A percentile compares a stretch with the other conserved stretches of the same genome.
phyloP scores from a whole-genome alignment of 2,797 vertebrate genomes.

The Hapalemur alaotrensis region DNA sequence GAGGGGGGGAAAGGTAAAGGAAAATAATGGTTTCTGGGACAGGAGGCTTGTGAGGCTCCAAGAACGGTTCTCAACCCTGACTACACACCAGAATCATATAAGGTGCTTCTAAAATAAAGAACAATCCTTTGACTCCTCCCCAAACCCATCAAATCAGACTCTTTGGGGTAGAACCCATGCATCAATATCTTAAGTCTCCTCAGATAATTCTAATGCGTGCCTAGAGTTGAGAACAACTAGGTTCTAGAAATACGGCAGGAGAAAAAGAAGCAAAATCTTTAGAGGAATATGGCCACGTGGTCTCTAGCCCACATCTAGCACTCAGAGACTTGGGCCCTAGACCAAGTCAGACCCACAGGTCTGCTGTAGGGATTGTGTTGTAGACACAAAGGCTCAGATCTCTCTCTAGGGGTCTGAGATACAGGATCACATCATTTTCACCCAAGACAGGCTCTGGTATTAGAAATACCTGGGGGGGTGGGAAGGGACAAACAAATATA shows the following conservation, averaged over 20 bases:
- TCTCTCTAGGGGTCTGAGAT: neutral
- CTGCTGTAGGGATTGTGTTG: neutral
- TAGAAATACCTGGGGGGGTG: neutral
- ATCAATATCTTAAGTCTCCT: neutral
- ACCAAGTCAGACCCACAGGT: neutral
- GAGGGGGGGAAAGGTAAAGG: neutral
- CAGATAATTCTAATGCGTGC: neutral
- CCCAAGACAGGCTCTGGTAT: neutral
- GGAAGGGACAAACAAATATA: neutral
- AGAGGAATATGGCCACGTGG: neutral
- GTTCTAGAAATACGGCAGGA: neutral
- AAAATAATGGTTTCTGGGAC: neutral
- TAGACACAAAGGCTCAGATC: neutral
- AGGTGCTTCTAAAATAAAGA: neutral
- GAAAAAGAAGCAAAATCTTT: neutral
- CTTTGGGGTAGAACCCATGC: neutral
- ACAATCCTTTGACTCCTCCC: accelerated
- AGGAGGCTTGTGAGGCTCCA: neutral
- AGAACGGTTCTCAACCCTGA: neutral
- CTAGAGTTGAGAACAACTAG: accelerated
- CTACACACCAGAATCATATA: neutral
- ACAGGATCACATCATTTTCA: neutral
- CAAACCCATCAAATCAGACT: neutral
- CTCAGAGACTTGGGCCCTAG: neutral
- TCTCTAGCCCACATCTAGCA: neutral